Evolutionary conservation across 2,113 vertebrate species (phyloP), one percentile per base, ranked within the genome.

Genomic region (Onychorhynchus coronatus): DNA sequence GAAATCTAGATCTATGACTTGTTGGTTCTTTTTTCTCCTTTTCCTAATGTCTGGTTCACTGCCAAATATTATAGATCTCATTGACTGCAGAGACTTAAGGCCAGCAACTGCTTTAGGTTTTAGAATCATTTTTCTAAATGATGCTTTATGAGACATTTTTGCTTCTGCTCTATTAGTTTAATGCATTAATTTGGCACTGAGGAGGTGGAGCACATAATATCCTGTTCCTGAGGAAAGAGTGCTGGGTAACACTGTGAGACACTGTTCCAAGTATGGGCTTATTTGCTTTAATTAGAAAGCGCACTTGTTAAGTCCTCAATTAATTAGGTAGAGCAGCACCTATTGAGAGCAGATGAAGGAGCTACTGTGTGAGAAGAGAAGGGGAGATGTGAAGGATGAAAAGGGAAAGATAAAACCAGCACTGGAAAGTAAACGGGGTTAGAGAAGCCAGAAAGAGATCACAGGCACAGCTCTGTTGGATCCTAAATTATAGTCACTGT

Each of bases 281-380:
- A 80, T 97, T 98, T 97, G 96, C 95, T 95, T 97, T 95, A 85
- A 91, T 95, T 97, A 96, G 95, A 96, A 96, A 96, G 86, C 78
- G 93, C 50, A 42, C 91, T 97, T 93, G 68, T 95, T 92, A 66
- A 94, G 78, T 80, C 87, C 83, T 92, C 47, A 16, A 89, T 93
- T 97, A 96, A 97, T 93, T 96, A 95, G 93, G 58, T 96, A 85
- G 96, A 96, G 87, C 96, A 94, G 94, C 76, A 95, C 82, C 94
- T 92, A 87, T 78, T 92, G 70, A 95, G 88, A 85, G 59, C 55
- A 65, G 78, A 88, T 73, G 87, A 96, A 97, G 93, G 97, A 94
- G 63, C 21, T 58, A 76, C 96, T 97, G 93, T 92, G 72, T 62
- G 82, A 75, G 88, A 56, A 74, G 58, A 39, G 62, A 47, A 42